Evolutionary conservation across 2,797 vertebrate species (phyloP).

Genomic region (Argentina silus): DNA sequence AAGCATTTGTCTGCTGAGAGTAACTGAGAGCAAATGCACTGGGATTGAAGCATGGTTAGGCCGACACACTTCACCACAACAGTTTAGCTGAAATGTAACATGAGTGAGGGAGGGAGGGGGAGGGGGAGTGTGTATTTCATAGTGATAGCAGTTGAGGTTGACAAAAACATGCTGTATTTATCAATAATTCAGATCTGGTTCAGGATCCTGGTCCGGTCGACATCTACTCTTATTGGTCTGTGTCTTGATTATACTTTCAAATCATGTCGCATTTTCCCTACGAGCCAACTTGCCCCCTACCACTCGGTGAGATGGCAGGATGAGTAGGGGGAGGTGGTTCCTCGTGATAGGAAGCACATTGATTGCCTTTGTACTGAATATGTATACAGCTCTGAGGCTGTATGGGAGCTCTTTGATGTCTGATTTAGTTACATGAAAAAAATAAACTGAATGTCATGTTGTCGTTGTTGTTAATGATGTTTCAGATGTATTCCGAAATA

Average conservation of each 20-base stretch:
- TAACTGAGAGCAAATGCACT: background rate
- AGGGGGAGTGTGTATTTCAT: too few species aligned
- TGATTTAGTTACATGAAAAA: slow-evolving; percentile 37
- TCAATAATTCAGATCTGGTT: slow-evolving; percentile 54
- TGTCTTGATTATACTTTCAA: slow-evolving; percentile 33
- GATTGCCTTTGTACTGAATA: background rate
- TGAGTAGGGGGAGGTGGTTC: slow-evolving; percentile 19
- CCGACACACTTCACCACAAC: too few species aligned
- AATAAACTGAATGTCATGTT: slow-evolving; percentile 48
- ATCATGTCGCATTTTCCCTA: slow-evolving; percentile 32
- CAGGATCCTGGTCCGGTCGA: slow-evolving; percentile 23
- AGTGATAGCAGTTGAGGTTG: background rate
- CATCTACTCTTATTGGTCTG: slow-evolving; percentile 39
- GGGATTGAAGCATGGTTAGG: too few species aligned
- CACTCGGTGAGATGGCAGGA: slow-evolving; percentile 23
- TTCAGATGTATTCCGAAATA: slow-evolving; percentile 43
- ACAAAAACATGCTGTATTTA: slow-evolving; percentile 35
- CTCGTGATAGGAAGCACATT: background rate
- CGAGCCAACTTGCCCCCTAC: slow-evolving; percentile 28
- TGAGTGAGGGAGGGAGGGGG: too few species aligned
- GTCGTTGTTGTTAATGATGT: slow-evolving; percentile 49
- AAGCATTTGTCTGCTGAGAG: slow-evolving; percentile 41
- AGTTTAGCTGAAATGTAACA: too few species aligned
- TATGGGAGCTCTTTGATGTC: slow-evolving; percentile 53
- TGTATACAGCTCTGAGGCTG: slow-evolving; percentile 27